phyloP scores from a whole-genome alignment of 2,888 invertebrate species.

The Amphipyra tragopoginis region DNA sequence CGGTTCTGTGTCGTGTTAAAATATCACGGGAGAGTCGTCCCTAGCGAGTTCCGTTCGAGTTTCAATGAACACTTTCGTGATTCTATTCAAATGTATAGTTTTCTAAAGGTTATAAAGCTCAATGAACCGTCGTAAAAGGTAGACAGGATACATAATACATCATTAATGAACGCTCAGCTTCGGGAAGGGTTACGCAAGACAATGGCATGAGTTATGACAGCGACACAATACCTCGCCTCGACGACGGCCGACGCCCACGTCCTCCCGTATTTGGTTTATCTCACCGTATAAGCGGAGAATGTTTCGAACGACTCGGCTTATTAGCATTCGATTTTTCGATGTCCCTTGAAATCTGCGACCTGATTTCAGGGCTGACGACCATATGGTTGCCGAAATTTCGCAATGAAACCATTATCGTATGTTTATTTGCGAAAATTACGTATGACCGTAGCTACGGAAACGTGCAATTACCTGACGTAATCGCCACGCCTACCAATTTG shows the following conservation, averaged over 20 bases:
- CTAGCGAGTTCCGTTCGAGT: constrained; percentile 63
- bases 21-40: constrained; percentile 65
- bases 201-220: constrained; percentile 76
- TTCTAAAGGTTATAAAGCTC: constrained; percentile 71
- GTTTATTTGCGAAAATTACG: constrained; percentile 28
- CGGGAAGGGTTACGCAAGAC: constrained; percentile 81
- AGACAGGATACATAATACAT: constrained; percentile 82
- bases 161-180: constrained; percentile 72
- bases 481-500: constrained; percentile 40
- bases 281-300: constrained; percentile 83
- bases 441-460: constrained; percentile 31
- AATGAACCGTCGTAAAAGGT: constrained; percentile 79
- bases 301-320: constrained; percentile 72
- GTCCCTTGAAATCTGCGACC: constrained; percentile 68
- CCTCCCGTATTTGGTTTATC: constrained; percentile 79
- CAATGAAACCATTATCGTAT: constrained; percentile 28
- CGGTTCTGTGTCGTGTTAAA: constrained; percentile 71
- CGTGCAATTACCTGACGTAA: constrained; percentile 54
- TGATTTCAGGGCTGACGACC: constrained; percentile 60
- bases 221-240: constrained; percentile 70
- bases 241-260: constrained; percentile 82
- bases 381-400: constrained; percentile 69
- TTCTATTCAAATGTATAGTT: constrained; percentile 57
- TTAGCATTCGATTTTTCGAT: constrained; percentile 80
- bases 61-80: constrained; percentile 53